Conservation (phyloP, 2,888 invertebrate genomes). For the Congeria kusceri region DNA sequence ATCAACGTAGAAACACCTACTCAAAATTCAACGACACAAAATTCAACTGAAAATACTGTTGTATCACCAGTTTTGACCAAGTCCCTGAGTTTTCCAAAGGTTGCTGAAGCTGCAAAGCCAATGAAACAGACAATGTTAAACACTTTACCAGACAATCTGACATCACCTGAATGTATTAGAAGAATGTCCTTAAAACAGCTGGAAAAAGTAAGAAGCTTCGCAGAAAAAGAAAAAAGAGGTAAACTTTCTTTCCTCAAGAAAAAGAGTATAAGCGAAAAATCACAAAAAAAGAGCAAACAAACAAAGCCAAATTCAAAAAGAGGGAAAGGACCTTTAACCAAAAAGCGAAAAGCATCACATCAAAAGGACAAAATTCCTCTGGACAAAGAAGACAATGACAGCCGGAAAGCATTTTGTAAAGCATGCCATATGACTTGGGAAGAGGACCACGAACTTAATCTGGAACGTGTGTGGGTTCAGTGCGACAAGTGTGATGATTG, state of each 20-base stretch:
- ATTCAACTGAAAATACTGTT: not conserved
- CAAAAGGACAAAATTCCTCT: conserved; percentile 18
- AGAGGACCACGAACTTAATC: too few species aligned
- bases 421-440: conserved; percentile 20
- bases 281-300: not conserved
- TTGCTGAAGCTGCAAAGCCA: conserved; percentile 9
- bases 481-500: too few species aligned
- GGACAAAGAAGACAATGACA: conserved; percentile 1
- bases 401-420: conserved; percentile 4
- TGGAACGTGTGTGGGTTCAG: too few species aligned
- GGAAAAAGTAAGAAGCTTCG: conserved; percentile 19
- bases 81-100: conserved; percentile 19
- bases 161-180: conserved; percentile 24
- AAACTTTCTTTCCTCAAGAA: conserved; percentile 17
- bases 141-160: conserved; percentile 17
- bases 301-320: too few species aligned
- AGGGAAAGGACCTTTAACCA: not conserved
- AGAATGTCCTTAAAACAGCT: conserved; percentile 21
- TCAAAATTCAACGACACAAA: too few species aligned
- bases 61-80: conserved; percentile 10
- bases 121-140: too few species aligned
- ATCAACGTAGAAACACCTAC: too few species aligned
- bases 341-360: not conserved
- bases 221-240: conserved; percentile 17
- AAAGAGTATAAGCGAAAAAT: not conserved